Evolutionary conservation across 2,797 vertebrate species (phyloP).

Genomic region (Enteromius trimaculatus): DNA sequence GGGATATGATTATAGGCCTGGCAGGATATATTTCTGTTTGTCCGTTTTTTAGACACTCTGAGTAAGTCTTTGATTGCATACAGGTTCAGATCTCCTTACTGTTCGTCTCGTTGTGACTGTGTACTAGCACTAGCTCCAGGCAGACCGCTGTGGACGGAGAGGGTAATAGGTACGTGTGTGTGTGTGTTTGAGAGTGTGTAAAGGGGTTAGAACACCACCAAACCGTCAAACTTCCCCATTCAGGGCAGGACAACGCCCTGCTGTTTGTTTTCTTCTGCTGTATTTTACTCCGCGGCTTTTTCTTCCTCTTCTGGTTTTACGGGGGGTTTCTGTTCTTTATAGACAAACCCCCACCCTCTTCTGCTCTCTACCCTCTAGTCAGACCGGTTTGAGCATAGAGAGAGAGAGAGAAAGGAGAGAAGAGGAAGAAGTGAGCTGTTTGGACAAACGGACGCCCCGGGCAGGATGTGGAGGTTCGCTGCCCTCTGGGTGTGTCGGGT

Average conservation of each 20-base stretch:
- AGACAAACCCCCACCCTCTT: slow-evolving; percentile 56
- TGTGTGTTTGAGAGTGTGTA: slow-evolving; percentile 15
- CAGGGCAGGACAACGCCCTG: slow-evolving; percentile 53
- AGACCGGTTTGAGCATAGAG: slow-evolving; percentile 64
- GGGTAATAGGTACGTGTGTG: slow-evolving; percentile 11
- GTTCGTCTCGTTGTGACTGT: neutral
- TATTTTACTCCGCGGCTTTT: slow-evolving; percentile 57
- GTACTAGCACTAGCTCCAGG: neutral
- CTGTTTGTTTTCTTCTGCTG: slow-evolving; percentile 60
- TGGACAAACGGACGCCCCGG: slow-evolving; percentile 79
- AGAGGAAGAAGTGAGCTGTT: slow-evolving; percentile 67
- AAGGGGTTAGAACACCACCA: slow-evolving; percentile 50
- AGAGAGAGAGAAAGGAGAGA: slow-evolving; percentile 59
- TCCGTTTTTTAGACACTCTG: neutral
- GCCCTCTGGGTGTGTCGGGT: slow-evolving; percentile 80
- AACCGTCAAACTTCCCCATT: slow-evolving; percentile 55
- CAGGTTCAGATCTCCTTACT: neutral
- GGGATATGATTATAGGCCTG: slow-evolving; percentile 20
- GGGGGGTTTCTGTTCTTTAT: slow-evolving; percentile 58
- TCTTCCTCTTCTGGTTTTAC: slow-evolving; percentile 59
- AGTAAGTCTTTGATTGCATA: slow-evolving; percentile 5
- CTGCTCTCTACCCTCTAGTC: slow-evolving; percentile 59
- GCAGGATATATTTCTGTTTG: slow-evolving; percentile 5
- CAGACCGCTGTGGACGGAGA: neutral
- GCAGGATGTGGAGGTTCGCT: slow-evolving; percentile 82